phyloP scores from a whole-genome alignment of 2,888 invertebrate genomes.

The Xestia sexstrigata region DNA sequence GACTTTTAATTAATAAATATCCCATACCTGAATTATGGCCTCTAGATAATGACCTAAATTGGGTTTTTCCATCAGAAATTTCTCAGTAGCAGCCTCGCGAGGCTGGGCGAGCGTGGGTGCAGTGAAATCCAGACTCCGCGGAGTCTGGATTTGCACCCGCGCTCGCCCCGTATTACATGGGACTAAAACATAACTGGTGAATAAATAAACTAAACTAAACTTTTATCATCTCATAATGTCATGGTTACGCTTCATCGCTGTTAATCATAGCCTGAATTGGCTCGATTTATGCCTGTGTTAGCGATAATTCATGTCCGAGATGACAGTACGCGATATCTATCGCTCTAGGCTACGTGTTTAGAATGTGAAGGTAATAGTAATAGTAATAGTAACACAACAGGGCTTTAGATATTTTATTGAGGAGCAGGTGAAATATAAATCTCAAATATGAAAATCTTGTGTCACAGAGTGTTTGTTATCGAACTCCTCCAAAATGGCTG shows the following conservation, averaged over 20 bases:
- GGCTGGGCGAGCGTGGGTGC: too few relatives aligned
- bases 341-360: slow-evolving; percentile 11
- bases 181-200: too few relatives aligned
- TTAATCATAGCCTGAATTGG: slow-evolving; percentile 44
- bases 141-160: too few relatives aligned
- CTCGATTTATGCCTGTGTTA: slow-evolving; percentile 45
- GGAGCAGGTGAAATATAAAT: not conserved
- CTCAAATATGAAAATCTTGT: too few relatives aligned
- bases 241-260: slow-evolving; percentile 9
- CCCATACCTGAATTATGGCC: not conserved
- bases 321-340: slow-evolving; percentile 47
- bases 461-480: too few relatives aligned
- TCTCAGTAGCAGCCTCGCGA: too few relatives aligned
- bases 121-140: too few relatives aligned
- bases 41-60: not conserved
- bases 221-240: slow-evolving; percentile 1
- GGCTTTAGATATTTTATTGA: not conserved
- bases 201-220: slow-evolving; percentile 9
- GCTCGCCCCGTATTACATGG: too few relatives aligned
- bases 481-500: too few relatives aligned
- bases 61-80: too few relatives aligned
- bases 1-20: not conserved
- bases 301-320: slow-evolving; percentile 42
- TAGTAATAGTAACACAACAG: not conserved
- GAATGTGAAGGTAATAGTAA: slow-evolving; percentile 5